phyloP scores from a whole-genome alignment of 2,113 vertebrate genomes.

The Bos taurus region ARS-UCD2.0 NC_037332.1:76261501-76262000 shows the following conservation, averaged over 20 bases:
- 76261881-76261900: too few relatives aligned
- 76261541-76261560: neutral
- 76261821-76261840: too few relatives aligned
- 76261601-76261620: neutral
- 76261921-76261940: too few relatives aligned
- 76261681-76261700: neutral
- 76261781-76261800: too few relatives aligned
- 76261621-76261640: neutral
- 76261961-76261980: too few relatives aligned
- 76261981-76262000: too few relatives aligned
- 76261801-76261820: too few relatives aligned
- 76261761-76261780: too few relatives aligned
- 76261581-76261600: neutral
- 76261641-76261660: neutral
- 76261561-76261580: neutral
- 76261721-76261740: neutral
- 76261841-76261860: too few relatives aligned
- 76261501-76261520: neutral
- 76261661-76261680: neutral
- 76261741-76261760: neutral
- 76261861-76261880: too few relatives aligned
- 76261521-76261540: neutral
- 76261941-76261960: too few relatives aligned
- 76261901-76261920: too few relatives aligned
- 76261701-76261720: neutral